These are phyloP conservation scores for Nicator chloris DNA, from an alignment of 2,113 vertebrate species.

Conservation along the genomic window DNA sequence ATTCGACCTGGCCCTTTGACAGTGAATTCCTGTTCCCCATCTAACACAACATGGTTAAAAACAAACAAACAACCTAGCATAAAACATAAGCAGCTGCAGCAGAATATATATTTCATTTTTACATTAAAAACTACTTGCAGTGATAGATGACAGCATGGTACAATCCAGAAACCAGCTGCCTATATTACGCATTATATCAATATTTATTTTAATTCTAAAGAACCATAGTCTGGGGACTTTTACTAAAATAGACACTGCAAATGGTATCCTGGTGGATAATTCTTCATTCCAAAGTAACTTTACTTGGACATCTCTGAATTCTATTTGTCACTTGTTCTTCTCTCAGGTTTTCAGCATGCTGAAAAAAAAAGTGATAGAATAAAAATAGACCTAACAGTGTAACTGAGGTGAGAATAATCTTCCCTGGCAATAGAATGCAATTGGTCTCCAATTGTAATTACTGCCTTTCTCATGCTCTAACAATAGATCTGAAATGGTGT, in stretches of 20 bases:
- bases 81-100: neutral
- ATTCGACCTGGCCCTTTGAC: neutral
- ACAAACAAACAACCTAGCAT: neutral
- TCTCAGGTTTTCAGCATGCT: conserved; percentile 4
- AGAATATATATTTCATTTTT: conserved; percentile 19
- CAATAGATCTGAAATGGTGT: conserved; percentile 16
- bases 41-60: neutral
- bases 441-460: conserved; percentile 17
- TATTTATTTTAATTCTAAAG: conserved; percentile 47
- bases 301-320: conserved; percentile 26
- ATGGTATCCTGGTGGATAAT: neutral
- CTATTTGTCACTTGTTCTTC: conserved; percentile 8
- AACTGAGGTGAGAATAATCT: conserved; percentile 27
- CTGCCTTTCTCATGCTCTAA: neutral
- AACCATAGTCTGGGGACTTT: neutral
- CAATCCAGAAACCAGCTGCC: conserved; percentile 1
- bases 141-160: neutral
- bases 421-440: neutral
- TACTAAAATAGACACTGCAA: conserved; percentile 25
- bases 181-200: conserved; percentile 3
- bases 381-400: conserved; percentile 38
- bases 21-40: neutral
- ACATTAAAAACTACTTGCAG: conserved; percentile 26
- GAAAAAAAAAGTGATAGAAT: conserved; percentile 16
- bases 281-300: conserved; percentile 12